Base-by-base conservation (phyloP, 2,113 vertebrate species). In the Siniperca knerii region DNA sequence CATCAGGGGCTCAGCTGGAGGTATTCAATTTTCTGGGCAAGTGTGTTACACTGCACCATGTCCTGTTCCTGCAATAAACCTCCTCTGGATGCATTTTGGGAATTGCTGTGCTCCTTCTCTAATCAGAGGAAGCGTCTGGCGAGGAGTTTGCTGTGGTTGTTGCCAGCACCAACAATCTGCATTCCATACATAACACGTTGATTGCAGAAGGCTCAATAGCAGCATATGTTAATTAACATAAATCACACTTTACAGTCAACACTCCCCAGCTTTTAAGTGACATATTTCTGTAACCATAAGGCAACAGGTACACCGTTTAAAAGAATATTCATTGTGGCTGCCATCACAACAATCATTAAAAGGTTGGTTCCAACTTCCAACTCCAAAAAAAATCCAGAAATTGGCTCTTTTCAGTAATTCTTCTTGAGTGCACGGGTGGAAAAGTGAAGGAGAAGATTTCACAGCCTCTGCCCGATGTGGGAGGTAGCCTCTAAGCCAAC, bases 1-100 rank as follows among this genome's bases (percentile, higher is more conserved):
- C 93, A 90, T 90, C 90, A 92, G 64, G 40, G 71, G 64, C 80
- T 88, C 68, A 75, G 66, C 61, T 75, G 58, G 82, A 85, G 88
- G 75, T 58, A 72, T 75, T 82, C 40, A 25, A 40, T 76, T 77
- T 81, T 88, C 81, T 61, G 75, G 16, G 33, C 74, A 73, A 89
- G 76, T 29, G 86, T 73, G 57, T 76, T 78, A 65, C 76, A 82
- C 11, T 75, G 70, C 50, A 64, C 35, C 8, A 12, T 15, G 69
- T 83, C 66, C 79, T 37, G 37, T 55, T 54, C 29, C 79, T 67
- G 35, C 44, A 79, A 40, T 83, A 75, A 83, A 83, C 54, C 52
- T 75, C 54, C 75, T 86, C 60, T 79, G 50, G 60, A 57, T 67
- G 52, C 64, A 40, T 76, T 85, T 68, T 81, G 66, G 4, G 74